Evolutionary conservation across 2,888 invertebrate genomes (phyloP), one percentile per base, ranked within the genome.

Genomic region (Tiliacea citrago): DNA sequence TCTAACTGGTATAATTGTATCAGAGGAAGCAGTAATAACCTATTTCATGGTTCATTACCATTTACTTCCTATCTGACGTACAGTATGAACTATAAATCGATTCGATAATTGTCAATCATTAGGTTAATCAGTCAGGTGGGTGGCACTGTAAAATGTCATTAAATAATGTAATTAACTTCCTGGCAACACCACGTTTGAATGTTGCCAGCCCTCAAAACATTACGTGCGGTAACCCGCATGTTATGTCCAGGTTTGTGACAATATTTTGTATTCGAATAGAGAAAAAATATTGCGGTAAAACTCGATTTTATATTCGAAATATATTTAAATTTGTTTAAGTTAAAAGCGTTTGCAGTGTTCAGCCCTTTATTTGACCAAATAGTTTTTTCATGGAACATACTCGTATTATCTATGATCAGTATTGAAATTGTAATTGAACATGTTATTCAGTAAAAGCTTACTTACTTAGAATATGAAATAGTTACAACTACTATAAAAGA

Each of bases 51-150:
- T 57, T 69, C 68, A 67, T 47, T 80, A 67, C 65, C 18, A 45
- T 75, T 79, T 62, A 67, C 16, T 55, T 72, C 45, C 39, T 24
- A 67, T 71, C 55, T 47, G 21, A 51, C 3, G 29, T 57, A 62
- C 35, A 57, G 67, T 61, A 49, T 72, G 35, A 61, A 60, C 65
- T 72, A 73, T 71, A 77, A 65, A 78, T 80, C 63, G 63, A 75
- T 67, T 67, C 74, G 69, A 79, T 88, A 83, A 89, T 83, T 84
- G 82, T 83, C 86, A 86, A 83, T 88, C 82, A 87, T 86, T 86
- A 82, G 78, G 82, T 81, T 86, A 81, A 89, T 88, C 81, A 83
- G 72, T 82, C 83, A 82, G 73, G 80, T 77, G 61, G 71, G 75
- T 67, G 61, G 77, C 71, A 79, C 81, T 86, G 82, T 85, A 80